These are phyloP conservation scores for Xylota sylvarum DNA, from an alignment of 2,888 invertebrate genomes.

Conservation along the genomic window DNA sequence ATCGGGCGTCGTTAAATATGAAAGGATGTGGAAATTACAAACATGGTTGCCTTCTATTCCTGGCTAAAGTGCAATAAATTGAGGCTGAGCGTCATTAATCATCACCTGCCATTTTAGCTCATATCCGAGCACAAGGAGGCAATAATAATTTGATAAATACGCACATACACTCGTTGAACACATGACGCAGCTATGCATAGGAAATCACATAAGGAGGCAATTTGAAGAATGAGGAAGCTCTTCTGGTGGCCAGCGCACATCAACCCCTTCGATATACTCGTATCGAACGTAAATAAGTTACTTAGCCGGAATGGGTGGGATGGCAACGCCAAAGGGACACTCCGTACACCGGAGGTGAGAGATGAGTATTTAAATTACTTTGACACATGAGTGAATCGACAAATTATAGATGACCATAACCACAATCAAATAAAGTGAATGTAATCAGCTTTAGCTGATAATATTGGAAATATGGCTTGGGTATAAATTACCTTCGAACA, in stretches of 20 bases:
- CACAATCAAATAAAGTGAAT: slow-evolving; percentile 68
- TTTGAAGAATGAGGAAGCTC: slow-evolving; percentile 58
- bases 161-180: slow-evolving; percentile 16
- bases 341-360: slow-evolving; percentile 41
- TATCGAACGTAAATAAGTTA: too few species aligned
- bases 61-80: slow-evolving; percentile 76
- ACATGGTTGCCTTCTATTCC: slow-evolving; percentile 70
- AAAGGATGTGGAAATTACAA: slow-evolving; percentile 75
- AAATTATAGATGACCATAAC: slow-evolving; percentile 76
- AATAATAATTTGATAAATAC: slow-evolving; percentile 76
- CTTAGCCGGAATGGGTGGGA: not conserved
- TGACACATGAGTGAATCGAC: slow-evolving; percentile 78
- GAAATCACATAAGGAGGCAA: slow-evolving; percentile 43
- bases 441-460: slow-evolving; percentile 71
- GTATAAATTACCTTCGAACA: slow-evolving; percentile 52
- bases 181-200: slow-evolving; percentile 26
- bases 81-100: slow-evolving; percentile 76
- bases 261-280: slow-evolving; percentile 36
- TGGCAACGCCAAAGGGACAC: slow-evolving; percentile 7
- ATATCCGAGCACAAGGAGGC: slow-evolving; percentile 71
- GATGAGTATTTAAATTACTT: slow-evolving; percentile 77
- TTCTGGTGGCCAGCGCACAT: not conserved
- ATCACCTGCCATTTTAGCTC: slow-evolving; percentile 75
- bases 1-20: slow-evolving; percentile 72
- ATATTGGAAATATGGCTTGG: slow-evolving; percentile 65